Base-by-base conservation (phyloP, 2,888 invertebrate genomes). In the Augiades crinisus region DNA sequence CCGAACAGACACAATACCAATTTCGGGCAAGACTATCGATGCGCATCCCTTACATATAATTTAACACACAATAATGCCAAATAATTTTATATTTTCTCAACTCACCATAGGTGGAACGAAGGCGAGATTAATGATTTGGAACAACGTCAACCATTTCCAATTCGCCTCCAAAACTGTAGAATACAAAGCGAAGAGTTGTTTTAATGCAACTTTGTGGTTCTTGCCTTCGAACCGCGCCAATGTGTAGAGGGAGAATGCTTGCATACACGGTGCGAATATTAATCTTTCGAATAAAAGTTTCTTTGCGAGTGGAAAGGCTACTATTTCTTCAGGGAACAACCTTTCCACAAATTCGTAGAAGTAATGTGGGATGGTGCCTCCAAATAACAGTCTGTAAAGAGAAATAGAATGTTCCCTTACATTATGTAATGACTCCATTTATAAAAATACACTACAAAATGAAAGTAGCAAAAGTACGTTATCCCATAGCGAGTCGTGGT, bases 61-160 rank as follows among this genome's bases (percentile, higher is more conserved):
- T n/a, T n/a, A n/a, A n/a, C n/a, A n/a, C n/a, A n/a, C n/a, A n/a
- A n/a, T n/a, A n/a, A n/a, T n/a, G n/a, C n/a, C n/a, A n/a, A n/a
- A n/a, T n/a, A n/a, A n/a, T n/a, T n/a, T n/a, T n/a, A n/a, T n/a
- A n/a, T n/a, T 27, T 30, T 30, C 7, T 17, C 10, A 31, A 79
- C 88, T 92, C 84, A 95, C 95, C 93, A 95, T 92, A 52, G 95
- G 94, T 13, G 96, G 96, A 3, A 96, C 92, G 64, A 94, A 92
- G 57, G 92, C 92, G 59, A 95, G 83, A 71, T 96, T 96, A 13
- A 96, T 81, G 54, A 94, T 91, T 63, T 95, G 95, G 65, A 95
- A 90, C 5, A 95, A 57, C 0, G 95, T 95, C 33, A 96, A 77
- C 84, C 94, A 95, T 70, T 93, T 94, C 93, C 95, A 94, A 75